Conservation (phyloP, 2,888 invertebrate genomes). For the Hedya salicella region DNA sequence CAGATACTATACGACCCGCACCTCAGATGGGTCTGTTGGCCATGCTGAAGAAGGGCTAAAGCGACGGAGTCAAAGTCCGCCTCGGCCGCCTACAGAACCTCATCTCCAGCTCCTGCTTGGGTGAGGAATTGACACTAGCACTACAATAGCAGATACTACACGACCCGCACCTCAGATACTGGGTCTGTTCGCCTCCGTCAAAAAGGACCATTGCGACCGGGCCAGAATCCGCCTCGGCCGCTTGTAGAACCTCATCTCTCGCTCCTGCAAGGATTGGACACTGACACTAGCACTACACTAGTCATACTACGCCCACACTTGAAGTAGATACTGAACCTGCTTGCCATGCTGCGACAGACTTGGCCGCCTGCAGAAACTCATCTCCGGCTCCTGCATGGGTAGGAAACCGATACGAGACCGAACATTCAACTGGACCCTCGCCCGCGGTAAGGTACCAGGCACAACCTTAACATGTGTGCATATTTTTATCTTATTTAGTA, state of each 20-base stretch:
- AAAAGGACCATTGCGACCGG: slow-evolving; percentile 98
- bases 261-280: slow-evolving; percentile 94
- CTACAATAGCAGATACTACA: slow-evolving; percentile 82
- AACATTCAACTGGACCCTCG: too few relatives aligned
- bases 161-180: slow-evolving; percentile 98
- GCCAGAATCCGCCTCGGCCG: slow-evolving; percentile 97
- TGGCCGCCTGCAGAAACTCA: slow-evolving; percentile 96
- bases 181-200: slow-evolving; percentile 97
- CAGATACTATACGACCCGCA: too few relatives aligned
- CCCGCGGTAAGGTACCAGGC: too few relatives aligned
- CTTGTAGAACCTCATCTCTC: slow-evolving; percentile 97
- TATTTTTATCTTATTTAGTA: too few relatives aligned
- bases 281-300: not conserved
- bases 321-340: slow-evolving; percentile 96
- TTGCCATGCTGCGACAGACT: slow-evolving; percentile 98
- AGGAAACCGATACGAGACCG: slow-evolving; percentile 51
- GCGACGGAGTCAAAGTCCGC: slow-evolving; percentile 97
- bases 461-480: too few relatives aligned
- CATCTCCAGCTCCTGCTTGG: slow-evolving; percentile 98
- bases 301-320: slow-evolving; percentile 93
- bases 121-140: slow-evolving; percentile 69
- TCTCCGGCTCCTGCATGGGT: slow-evolving; percentile 99
- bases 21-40: slow-evolving; percentile 97
- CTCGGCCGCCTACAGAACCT: slow-evolving; percentile 97
- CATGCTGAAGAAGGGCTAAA: slow-evolving; percentile 98